Base-by-base conservation (phyloP, 1,140 invertebrate species). In the Lasioglossum baleicum region DNA sequence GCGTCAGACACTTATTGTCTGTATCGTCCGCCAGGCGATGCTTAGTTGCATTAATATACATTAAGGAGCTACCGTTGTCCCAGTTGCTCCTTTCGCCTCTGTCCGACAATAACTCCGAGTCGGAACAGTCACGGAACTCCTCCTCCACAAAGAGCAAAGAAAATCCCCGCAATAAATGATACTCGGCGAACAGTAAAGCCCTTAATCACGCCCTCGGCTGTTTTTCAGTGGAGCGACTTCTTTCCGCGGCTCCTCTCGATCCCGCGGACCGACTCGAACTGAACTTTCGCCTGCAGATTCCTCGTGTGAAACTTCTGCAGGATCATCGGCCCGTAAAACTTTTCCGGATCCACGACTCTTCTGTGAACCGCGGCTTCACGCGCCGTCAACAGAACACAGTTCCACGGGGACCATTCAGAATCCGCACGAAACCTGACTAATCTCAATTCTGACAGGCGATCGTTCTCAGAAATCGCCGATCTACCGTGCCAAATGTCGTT, bases 391-490 rank as follows among this genome's bases (percentile, higher is more conserved):
- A 96, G 84, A 61, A 96, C 93, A 82, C 94, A 95, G 83, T 96
- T 96, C 96, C 96, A 96, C 2, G 95, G 96, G 2, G 95, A 94
- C 96, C 96, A 96, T 53, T 95, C 94, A 40, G 93, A 87, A 6
- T 94, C 88, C 2, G 91, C 92, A 48, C 94, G 91, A 93, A 95
- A 96, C 15, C 95, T 92, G 67, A 93, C 94, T 40, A 96, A 81
- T 17, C 94, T 91, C 78, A 96, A 87, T 67, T 94, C 92, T 2
- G 94, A 93, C 10, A 96, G 89, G 76, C 96, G 94, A 53, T 90
- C 90, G 81, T 93, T 94, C 84, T 96, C 95, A 22, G 95, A 95
- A 58, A 96, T 94, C 0, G 94, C 95, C 0, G 95, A 96, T 88
- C 94, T 94, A 0, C 94, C 94, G 67, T 96, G 94, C 96, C 96